Conservation (phyloP, 2,113 vertebrate species). For the Reinhardtius hippoglossoides region DNA sequence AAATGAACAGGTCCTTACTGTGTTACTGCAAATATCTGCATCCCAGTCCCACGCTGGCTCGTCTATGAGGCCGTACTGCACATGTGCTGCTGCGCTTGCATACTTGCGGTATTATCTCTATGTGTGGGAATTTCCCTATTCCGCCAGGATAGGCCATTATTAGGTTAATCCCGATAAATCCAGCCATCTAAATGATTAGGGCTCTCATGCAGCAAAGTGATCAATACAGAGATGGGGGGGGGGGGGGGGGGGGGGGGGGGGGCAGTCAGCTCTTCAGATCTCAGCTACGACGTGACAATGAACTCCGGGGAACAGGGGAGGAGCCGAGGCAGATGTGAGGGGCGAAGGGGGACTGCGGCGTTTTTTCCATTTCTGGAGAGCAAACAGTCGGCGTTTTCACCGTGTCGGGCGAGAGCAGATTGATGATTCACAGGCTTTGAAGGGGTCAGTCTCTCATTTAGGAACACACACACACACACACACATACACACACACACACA, state of each 20-base stretch:
- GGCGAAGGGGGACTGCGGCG: constrained; percentile 12
- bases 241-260: not conserved
- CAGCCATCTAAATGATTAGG: constrained; percentile 60
- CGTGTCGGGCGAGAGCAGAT: constrained; percentile 31
- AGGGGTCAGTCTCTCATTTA: constrained; percentile 35
- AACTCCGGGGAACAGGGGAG: constrained; percentile 6
- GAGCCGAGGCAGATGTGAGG: constrained; percentile 9
- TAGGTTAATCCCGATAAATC: constrained; percentile 66
- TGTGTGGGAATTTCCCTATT: not conserved
- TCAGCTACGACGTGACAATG: constrained; percentile 3
- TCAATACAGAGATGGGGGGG: constrained; percentile 57
- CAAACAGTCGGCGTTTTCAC: constrained; percentile 54
- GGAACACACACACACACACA: constrained; percentile 10
- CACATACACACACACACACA: too few relatives aligned
- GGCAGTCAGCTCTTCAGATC: constrained; percentile 33
- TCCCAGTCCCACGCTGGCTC: not conserved
- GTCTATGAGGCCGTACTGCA: not conserved
- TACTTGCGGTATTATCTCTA: not conserved
- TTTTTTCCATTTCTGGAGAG: constrained; percentile 60
- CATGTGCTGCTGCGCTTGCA: not conserved
- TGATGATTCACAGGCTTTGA: constrained; percentile 26
- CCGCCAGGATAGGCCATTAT: constrained; percentile 41
- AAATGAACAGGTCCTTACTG: not conserved
- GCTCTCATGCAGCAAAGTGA: constrained; percentile 55
- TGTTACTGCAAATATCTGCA: not conserved